Base-by-base conservation (phyloP, 2,113 vertebrate species). In the Apodemus speciosus region DNA sequence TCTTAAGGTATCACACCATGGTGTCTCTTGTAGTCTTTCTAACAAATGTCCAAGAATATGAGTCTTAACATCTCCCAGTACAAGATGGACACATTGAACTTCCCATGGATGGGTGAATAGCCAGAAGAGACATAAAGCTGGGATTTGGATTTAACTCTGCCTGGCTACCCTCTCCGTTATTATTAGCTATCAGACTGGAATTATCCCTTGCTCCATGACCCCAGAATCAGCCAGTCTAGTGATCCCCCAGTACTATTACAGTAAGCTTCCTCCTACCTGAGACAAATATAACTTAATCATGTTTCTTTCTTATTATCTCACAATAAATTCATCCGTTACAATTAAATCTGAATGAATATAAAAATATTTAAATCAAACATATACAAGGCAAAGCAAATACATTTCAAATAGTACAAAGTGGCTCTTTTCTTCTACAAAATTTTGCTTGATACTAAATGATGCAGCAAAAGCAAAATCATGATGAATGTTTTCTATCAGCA, bases 401-500 rank as follows among this genome's bases (percentile, higher is more conserved):
- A 75, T 2, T 92, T 92, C 16, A 88, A 72, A 77, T 85, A 76
- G 1, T 66, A 85, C 38, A 75, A 5, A 9, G 89, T 30, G 21
- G 11, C 43, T 91, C 68, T 77, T 73, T 83, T 66, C 23, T 43
- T 66, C 53, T 9, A 84, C 4, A 87, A 69, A n/a, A 60, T 66
- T 86, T 86, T 86, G 51, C 72, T 56, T 79, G 40, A 21, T 1
- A 14, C 75, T 49, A 83, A 94, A 64, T 46, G 14, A 77, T 89
- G n/a, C 64, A 43, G 68, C 49, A 60, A 92, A 72, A 92, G 92
- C 46, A 66, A 95, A 58, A 64, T 86, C 58, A 92, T 83, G 53
- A 46, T 77, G 62, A 11, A 77, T 73, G 27, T 75, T 32, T 32
- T 95, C 77, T 62, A 21, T 66, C 87, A 51, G 0, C 71, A 68